phyloP scores from a whole-genome alignment of 2,797 vertebrate species.

The Gymnocypris eckloni region DNA sequence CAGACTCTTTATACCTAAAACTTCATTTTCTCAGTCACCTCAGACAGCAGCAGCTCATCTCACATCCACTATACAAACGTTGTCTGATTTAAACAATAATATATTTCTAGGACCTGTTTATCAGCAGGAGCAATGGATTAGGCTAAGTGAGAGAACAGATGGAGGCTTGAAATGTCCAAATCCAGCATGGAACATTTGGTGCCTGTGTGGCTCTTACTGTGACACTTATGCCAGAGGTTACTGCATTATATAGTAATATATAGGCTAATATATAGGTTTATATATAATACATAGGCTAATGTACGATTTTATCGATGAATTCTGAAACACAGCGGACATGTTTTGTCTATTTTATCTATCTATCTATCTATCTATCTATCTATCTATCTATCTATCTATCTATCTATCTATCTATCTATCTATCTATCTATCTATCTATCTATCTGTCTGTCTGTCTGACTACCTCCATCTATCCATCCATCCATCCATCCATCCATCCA shows the following conservation, averaged over 20 bases:
- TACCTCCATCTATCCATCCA: no score
- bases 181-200: conserved; percentile 4
- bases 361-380: no score
- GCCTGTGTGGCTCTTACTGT: not conserved
- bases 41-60: conserved; percentile 58
- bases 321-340: no score
- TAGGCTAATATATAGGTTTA: not conserved
- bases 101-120: not conserved
- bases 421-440: no score
- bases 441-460: no score
- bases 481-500: no score
- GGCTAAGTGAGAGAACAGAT: not conserved
- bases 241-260: not conserved
- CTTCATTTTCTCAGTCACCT: not conserved
- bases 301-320: no score
- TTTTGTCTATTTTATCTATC: no score
- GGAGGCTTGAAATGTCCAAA: conserved; percentile 10
- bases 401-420: no score
- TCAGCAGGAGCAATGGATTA: not conserved
- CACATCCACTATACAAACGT: not conserved
- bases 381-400: no score
- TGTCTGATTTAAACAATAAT: not conserved
- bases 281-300: no score
- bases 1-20: not conserved
- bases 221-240: not conserved